These are phyloP conservation scores for Esox niger DNA, from an alignment of 2,113 vertebrate species.

Conservation along the genomic window DNA sequence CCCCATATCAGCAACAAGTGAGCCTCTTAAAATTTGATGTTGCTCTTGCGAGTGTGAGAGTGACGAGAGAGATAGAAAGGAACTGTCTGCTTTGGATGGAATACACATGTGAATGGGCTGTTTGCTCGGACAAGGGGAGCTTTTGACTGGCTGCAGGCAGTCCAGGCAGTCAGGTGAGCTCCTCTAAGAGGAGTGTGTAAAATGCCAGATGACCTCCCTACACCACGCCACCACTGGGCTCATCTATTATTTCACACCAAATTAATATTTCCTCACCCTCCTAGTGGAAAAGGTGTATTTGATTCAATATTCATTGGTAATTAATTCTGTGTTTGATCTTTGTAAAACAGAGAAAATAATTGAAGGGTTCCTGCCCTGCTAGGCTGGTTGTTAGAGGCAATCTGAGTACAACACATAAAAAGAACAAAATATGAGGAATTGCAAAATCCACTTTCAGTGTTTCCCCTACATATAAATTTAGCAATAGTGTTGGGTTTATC, in stretches of 20 bases:
- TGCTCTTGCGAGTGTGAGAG: conserved; percentile 30
- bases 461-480: no score
- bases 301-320: conserved; percentile 69
- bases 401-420: no score
- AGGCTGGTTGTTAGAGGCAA: conserved; percentile 58
- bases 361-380: conserved; percentile 35
- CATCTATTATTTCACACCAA: conserved; percentile 69
- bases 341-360: conserved; percentile 40
- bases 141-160: conserved; percentile 28
- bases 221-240: conserved; percentile 51
- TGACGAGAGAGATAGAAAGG: conserved; percentile 22
- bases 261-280: conserved; percentile 62
- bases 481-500: no score
- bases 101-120: conserved; percentile 25
- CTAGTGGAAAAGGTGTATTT: conserved; percentile 49
- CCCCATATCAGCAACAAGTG: conserved; percentile 49
- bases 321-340: conserved; percentile 66
- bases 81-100: conserved; percentile 46
- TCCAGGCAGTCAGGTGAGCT: conserved; percentile 56
- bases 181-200: conserved; percentile 51
- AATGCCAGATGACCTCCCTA: conserved; percentile 55
- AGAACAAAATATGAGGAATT: no score
- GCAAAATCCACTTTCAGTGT: no score
- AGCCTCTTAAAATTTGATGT: conserved; percentile 53
- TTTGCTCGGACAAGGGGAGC: conserved; percentile 54